Evolutionary conservation across 2,113 vertebrate genomes (phyloP), one percentile per base, ranked within the genome.

Genomic region (Urocolius indicus): DNA sequence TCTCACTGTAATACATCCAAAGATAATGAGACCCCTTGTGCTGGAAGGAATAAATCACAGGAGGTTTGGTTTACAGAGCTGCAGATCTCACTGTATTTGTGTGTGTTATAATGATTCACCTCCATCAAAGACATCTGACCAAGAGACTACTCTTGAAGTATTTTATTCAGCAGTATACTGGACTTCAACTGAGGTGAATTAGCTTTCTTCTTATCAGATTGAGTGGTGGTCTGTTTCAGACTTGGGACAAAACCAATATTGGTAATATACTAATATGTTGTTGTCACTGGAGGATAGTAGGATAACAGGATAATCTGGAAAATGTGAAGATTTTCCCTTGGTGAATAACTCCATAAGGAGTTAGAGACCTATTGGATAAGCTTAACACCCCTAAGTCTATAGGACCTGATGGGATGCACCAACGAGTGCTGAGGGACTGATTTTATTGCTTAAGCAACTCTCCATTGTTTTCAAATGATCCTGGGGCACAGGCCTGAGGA

Each of bases 111-210:
- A 87, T 65, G 32, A 34, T 7, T 78, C 34, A 32, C 20, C 38
- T n/a, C 27, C 4, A 4, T 52, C 22, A 46, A 68, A 84, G 6
- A 7, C 10, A 73, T 46, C 51, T 71, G 32, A 67, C 13, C 38
- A 63, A 74, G 38, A 63, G 6, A 29, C 5, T 63, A 11, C 26
- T 34, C 66, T 36, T 62, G 32, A 73, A 43, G 32, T 90, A 51
- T 71, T 74, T 93, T 74, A 29, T 89, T 84, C 43, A 88, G 13
- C 27, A 51, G 18, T 0, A 0, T 52, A 24, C 29, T 65, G 21
- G 36, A 48, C 1, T 2, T 77, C 3, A 0, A 0, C 19, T 78
- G 30, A 27, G 7, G 14, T 51, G 54, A 86, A 6, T 52, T 77
- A 20, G 29, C 20, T 69, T 83, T 72, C 27, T 41, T 80, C 36